Conservation (phyloP, 2,113 vertebrate species). For the Dasyornis broadbenti region DNA sequence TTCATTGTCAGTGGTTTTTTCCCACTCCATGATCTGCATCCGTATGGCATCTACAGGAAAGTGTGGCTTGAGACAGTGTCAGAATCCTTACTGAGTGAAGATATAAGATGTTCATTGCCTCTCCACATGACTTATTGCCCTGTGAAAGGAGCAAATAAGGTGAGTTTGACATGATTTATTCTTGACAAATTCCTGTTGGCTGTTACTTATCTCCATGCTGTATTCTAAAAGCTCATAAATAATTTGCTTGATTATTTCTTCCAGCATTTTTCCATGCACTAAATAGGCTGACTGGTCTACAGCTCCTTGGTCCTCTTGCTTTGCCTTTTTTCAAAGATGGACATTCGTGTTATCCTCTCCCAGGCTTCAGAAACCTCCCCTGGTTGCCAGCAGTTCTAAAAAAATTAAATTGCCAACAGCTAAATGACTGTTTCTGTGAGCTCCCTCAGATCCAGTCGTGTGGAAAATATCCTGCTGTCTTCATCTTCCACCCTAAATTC, state of each 20-base stretch:
- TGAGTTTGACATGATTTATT: conserved; percentile 60
- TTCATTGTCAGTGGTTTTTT: neutral
- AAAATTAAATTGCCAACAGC: neutral
- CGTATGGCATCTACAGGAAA: neutral
- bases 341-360: neutral
- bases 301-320: neutral
- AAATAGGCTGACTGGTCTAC: neutral
- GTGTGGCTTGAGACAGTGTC: neutral
- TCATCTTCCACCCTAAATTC: neutral
- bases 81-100: neutral
- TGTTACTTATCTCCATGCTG: conserved; percentile 47
- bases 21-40: neutral
- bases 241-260: conserved; percentile 52
- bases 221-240: conserved; percentile 51
- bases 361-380: neutral
- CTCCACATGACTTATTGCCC: conserved; percentile 51
- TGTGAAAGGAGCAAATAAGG: conserved; percentile 57
- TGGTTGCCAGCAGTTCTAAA: neutral
- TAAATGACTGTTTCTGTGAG: neutral
- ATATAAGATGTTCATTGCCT: conserved; percentile 46
- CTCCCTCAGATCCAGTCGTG: neutral
- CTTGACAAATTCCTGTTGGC: conserved; percentile 53
- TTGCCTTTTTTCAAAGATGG: neutral
- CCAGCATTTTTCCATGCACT: conserved; percentile 3
- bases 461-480: neutral